A percentile compares a stretch with the other conserved stretches of the same genome.
These are phyloP conservation scores for Ctenodactylus gundi DNA, from an alignment of 2,113 vertebrate genomes.

Conservation along the genomic window DNA sequence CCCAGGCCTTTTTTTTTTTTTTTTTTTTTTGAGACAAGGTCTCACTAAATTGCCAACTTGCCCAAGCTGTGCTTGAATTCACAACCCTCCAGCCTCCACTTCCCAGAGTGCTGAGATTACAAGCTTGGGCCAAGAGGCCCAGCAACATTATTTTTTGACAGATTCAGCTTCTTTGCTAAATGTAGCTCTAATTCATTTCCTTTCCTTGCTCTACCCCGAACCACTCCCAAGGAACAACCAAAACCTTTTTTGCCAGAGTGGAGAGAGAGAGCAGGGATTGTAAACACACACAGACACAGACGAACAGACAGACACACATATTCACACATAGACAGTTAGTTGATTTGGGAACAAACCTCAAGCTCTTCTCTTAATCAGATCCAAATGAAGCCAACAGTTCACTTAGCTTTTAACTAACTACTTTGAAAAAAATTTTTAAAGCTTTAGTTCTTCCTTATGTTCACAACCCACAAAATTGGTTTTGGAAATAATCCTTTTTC, in stretches of 20 bases:
- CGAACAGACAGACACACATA: not conserved
- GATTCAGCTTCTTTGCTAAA: not conserved
- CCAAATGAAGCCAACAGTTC: slow-evolving; percentile 18
- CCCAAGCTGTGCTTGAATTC: no score
- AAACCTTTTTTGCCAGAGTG: not conserved
- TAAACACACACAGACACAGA: not conserved
- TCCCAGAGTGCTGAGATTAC: no score
- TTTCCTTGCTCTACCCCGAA: slow-evolving; percentile 7
- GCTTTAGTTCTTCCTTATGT: slow-evolving; percentile 46
- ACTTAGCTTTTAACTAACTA: slow-evolving; percentile 52
- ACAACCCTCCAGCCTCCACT: no score
- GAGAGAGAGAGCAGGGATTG: not conserved
- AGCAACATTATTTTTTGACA: no score
- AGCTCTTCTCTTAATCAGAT: slow-evolving; percentile 32
- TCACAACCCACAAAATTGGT: slow-evolving; percentile 48
- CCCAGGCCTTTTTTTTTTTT: no score
- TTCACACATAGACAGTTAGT: not conserved
- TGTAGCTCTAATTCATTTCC: not conserved
- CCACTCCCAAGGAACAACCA: not conserved
- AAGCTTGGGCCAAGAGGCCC: no score
- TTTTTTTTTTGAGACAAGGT: no score
- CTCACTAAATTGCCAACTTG: no score
- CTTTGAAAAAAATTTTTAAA: slow-evolving; percentile 46
- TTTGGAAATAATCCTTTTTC: slow-evolving; percentile 45
- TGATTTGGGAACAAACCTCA: slow-evolving; percentile 40